phyloP scores from a whole-genome alignment of 2,888 invertebrate species.

The Nomada ferruginata region DNA sequence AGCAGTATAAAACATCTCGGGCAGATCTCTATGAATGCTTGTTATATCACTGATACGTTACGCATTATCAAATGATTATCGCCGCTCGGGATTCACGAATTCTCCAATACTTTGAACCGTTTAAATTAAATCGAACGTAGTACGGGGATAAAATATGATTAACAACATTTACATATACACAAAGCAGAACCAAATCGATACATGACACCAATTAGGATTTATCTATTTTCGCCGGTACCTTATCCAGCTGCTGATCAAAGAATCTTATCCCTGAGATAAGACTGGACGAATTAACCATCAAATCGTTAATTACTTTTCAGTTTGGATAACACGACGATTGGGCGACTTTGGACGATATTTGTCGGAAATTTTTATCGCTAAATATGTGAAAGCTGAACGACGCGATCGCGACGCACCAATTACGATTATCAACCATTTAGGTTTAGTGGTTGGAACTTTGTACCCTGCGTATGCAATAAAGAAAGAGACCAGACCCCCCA shows the following conservation, averaged over 20 bases:
- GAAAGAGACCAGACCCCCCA: no score
- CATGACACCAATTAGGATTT: conserved; percentile 71
- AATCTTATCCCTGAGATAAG: conserved; percentile 69
- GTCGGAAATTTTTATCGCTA: conserved; percentile 40
- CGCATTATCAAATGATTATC: conserved; percentile 22
- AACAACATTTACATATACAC: conserved; percentile 62
- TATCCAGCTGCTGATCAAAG: conserved; percentile 61
- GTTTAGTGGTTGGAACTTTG: conserved; percentile 29
- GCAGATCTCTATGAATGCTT: conserved; percentile 3
- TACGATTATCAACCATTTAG: conserved; percentile 29
- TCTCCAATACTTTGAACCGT: conserved; percentile 31
- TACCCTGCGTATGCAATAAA: not conserved
- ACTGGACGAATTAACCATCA: conserved; percentile 65
- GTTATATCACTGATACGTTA: conserved; percentile 28
- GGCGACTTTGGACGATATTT: conserved; percentile 27
- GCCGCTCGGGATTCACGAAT: conserved; percentile 1
- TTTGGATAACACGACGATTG: conserved; percentile 34
- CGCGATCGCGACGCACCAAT: conserved; percentile 34
- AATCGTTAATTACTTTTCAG: conserved; percentile 66
- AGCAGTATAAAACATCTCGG: not conserved
- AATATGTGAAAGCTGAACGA: conserved; percentile 34
- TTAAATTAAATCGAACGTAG: conserved; percentile 1
- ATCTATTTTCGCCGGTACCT: conserved; percentile 58
- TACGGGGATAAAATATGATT: conserved; percentile 50
- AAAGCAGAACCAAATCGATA: conserved; percentile 54